Conservation (phyloP, 2,113 vertebrate species). For the Anas platyrhynchos region DNA sequence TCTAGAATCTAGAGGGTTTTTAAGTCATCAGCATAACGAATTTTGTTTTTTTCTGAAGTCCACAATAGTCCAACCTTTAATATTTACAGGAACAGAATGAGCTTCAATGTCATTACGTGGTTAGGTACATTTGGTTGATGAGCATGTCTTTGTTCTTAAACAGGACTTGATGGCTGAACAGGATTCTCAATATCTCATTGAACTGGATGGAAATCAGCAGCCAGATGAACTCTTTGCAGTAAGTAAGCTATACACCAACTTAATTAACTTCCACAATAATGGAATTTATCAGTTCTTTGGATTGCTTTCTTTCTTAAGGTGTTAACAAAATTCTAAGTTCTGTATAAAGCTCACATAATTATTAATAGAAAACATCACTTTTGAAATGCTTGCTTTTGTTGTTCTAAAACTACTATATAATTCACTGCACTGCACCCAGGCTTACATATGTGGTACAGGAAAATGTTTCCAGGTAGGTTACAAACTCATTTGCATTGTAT, state of each 20-base stretch:
- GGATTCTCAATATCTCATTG: slow-evolving; percentile 82
- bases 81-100: background rate
- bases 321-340: background rate
- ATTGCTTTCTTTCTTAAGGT: background rate
- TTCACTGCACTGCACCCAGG: background rate
- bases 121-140: background rate
- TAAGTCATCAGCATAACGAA: background rate
- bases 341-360: background rate
- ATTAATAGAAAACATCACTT: background rate
- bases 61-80: background rate
- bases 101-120: background rate
- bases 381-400: background rate
- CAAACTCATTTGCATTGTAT: background rate
- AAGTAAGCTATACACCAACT: slow-evolving; percentile 10
- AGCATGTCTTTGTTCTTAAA: background rate
- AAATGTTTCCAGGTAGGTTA: background rate
- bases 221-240: slow-evolving; percentile 82
- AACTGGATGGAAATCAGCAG: slow-evolving; percentile 87
- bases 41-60: background rate
- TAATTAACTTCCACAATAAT: background rate
- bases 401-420: background rate
- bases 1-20: background rate
- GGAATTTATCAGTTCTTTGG: background rate
- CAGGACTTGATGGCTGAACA: slow-evolving; percentile 87
- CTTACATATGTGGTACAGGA: background rate